Percentiles rank a stretch among this genome's conserved stretches.
These are phyloP conservation scores for Cryptomyrus ogoouensis DNA, from an alignment of 2,113 vertebrate species.

Conservation along the genomic window DNA sequence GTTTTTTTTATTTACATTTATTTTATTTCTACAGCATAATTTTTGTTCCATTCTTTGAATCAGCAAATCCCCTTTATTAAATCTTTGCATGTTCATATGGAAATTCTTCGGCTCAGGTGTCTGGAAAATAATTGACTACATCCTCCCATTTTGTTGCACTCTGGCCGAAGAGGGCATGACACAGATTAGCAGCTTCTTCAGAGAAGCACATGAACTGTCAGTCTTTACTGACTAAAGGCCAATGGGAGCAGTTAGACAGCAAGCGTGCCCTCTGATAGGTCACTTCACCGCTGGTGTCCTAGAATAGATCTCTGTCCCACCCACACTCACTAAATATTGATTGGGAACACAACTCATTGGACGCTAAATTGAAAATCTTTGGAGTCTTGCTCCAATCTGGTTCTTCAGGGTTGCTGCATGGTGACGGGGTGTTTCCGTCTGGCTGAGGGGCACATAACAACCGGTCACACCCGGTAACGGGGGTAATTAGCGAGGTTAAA, in stretches of 20 bases:
- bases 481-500: conserved; percentile 43
- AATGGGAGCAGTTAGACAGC: background rate
- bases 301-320: background rate
- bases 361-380: background rate
- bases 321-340: background rate
- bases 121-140: background rate
- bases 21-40: background rate
- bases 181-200: background rate
- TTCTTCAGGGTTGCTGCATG: conserved; percentile 34
- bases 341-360: conserved; percentile 9
- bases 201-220: background rate
- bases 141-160: background rate
- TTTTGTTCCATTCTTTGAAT: background rate
- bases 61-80: background rate
- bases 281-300: background rate
- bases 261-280: background rate
- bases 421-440: conserved; percentile 27
- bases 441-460: conserved; percentile 33
- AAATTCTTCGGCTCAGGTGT: background rate
- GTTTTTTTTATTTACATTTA: background rate
- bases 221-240: background rate
- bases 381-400: background rate
- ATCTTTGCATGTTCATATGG: background rate
- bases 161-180: background rate
- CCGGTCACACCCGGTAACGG: conserved; percentile 41